A percentile compares a stretch with the other conserved stretches of the same genome.
Conservation (phyloP, 2,113 vertebrate species). For the Arvicanthis niloticus region DNA sequence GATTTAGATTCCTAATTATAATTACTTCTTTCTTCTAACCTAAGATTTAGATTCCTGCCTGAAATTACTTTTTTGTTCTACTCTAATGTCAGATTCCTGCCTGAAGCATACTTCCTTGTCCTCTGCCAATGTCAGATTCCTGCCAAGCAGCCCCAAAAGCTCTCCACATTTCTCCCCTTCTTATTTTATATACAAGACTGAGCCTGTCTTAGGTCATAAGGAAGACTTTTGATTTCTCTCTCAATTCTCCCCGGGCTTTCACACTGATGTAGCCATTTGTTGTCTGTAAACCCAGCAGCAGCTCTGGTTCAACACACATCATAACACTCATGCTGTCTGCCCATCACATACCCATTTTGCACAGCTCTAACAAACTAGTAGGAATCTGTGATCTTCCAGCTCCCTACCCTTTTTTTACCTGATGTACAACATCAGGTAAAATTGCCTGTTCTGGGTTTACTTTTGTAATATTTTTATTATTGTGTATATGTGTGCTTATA, state of each 20-base stretch:
- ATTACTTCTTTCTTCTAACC: too few relatives aligned
- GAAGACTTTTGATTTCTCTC: neutral
- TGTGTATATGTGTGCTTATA: neutral
- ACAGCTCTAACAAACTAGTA: neutral
- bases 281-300: neutral
- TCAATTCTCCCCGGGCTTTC: neutral
- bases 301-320: rapidly evolving
- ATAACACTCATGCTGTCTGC: rapidly evolving
- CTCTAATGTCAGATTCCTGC: too few relatives aligned
- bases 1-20: too few relatives aligned
- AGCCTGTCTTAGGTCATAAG: too few relatives aligned
- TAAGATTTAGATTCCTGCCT: too few relatives aligned
- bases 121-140: too few relatives aligned
- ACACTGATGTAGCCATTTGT: rapidly evolving
- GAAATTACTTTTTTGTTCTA: too few relatives aligned
- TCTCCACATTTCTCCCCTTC: too few relatives aligned
- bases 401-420: neutral
- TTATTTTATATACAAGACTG: too few relatives aligned
- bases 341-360: neutral
- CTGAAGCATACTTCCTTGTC: too few relatives aligned
- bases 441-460: too few relatives aligned
- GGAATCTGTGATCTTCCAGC: neutral
- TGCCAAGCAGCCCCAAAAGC: too few relatives aligned
- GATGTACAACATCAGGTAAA: neutral
- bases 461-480: neutral